A percentile compares a stretch with the other conserved stretches of the same genome.
Evolutionary conservation across 2,888 invertebrate species (phyloP).

Genomic region (Hirudinaria manillensis): DNA sequence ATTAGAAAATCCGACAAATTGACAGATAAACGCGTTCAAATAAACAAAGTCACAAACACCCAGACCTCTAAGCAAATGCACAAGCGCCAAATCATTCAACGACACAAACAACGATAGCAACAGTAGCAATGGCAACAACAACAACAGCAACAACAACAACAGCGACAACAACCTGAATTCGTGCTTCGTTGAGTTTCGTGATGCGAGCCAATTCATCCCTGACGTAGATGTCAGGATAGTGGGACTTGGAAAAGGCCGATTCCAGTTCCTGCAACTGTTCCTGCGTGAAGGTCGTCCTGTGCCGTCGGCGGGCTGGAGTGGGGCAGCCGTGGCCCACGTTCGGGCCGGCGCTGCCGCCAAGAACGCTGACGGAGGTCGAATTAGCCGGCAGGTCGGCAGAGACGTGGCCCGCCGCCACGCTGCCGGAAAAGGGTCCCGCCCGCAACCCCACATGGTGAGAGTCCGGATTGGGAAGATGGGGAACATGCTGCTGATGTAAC

Average conservation of each 20-base stretch:
- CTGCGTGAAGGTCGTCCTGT: constrained; percentile 95
- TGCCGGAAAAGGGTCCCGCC: not conserved
- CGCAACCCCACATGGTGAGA: not conserved
- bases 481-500: constrained; percentile 12
- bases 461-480: not conserved
- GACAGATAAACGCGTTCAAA: no score
- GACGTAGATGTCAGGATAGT: constrained; percentile 99
- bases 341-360: constrained; percentile 46
- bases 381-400: constrained; percentile 61
- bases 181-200: constrained; percentile 97
- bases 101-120: not conserved
- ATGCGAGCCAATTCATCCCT: constrained; percentile 95
- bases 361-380: constrained; percentile 58
- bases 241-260: constrained; percentile 96
- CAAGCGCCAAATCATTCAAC: not conserved
- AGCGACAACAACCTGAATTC: constrained; percentile 78
- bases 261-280: constrained; percentile 84
- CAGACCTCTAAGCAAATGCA: no score
- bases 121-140: constrained; percentile 7
- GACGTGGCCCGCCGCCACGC: constrained; percentile 68
- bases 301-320: constrained; percentile 89
- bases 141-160: constrained; percentile 2
- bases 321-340: constrained; percentile 73
- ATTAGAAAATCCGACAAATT: no score
- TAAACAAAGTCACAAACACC: no score